Conservation (phyloP, 2,888 invertebrate species). For the Polylopha cassiicola region DNA sequence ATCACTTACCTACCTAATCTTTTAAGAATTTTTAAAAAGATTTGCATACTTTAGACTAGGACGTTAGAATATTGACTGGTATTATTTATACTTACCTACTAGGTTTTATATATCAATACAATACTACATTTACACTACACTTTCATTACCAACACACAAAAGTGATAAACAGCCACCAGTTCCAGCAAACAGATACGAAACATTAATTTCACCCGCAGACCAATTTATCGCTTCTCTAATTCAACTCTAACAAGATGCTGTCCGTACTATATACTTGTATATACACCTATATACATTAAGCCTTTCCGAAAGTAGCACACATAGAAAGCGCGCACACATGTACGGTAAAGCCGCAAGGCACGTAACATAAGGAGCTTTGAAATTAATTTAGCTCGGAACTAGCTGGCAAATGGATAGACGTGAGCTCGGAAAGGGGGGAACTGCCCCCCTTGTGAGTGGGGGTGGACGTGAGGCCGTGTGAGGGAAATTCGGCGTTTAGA, state of each 20-base stretch:
- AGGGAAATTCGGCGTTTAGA: constrained; percentile 75
- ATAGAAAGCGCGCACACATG: constrained; percentile 53
- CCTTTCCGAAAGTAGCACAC: constrained; percentile 67
- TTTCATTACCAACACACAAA: no score
- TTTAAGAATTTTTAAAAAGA: no score
- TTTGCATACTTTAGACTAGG: no score
- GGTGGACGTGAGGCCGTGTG: constrained; percentile 43
- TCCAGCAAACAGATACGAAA: constrained; percentile 18
- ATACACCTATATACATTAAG: constrained; percentile 55
- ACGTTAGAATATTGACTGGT: no score
- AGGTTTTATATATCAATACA: no score
- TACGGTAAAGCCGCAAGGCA: constrained; percentile 73
- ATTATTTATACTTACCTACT: no score
- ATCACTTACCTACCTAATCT: no score
- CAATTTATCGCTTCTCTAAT: constrained; percentile 71
- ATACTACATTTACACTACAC: no score
- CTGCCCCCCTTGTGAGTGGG: constrained; percentile 31
- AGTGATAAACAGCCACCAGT: no score
- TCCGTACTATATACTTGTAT: constrained; percentile 40
- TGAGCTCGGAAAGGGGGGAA: constrained; percentile 58
- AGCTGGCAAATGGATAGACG: constrained; percentile 79
- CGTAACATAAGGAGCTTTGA: constrained; percentile 78
- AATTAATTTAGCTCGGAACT: constrained; percentile 78
- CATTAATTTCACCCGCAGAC: constrained; percentile 43
- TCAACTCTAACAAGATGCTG: constrained; percentile 68